phyloP scores from a whole-genome alignment of 2,113 vertebrate species.

The Phycodurus eques region DNA sequence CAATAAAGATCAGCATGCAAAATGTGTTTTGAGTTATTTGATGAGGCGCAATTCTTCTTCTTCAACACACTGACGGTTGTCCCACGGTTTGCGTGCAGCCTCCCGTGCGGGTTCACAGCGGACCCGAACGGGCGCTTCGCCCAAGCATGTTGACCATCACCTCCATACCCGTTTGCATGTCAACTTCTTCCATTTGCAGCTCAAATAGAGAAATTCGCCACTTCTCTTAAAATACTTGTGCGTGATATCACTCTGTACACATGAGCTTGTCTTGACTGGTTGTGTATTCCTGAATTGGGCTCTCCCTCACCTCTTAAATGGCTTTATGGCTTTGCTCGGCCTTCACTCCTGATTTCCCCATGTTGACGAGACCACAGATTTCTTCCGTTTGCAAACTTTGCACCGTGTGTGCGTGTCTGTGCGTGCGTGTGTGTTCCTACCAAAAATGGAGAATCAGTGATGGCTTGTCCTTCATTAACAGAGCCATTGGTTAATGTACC shows the following conservation, averaged over 20 bases:
- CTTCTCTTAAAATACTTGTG: background rate
- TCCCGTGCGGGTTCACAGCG: slow-evolving; percentile 8
- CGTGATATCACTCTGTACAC: background rate
- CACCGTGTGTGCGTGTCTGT: slow-evolving; percentile 35
- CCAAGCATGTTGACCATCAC: slow-evolving; percentile 18
- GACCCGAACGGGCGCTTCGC: slow-evolving; percentile 38
- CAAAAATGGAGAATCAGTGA: slow-evolving; percentile 54
- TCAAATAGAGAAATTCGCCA: background rate
- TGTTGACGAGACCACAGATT: slow-evolving; percentile 17
- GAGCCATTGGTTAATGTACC: slow-evolving; percentile 68
- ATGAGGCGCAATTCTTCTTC: background rate
- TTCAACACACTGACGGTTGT: slow-evolving; percentile 9
- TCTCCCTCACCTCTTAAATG: slow-evolving; percentile 29
- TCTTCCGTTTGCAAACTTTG: slow-evolving; percentile 60
- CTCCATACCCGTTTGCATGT: background rate
- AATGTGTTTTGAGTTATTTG: background rate
- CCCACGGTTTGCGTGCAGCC: slow-evolving; percentile 30
- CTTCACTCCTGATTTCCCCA: slow-evolving; percentile 35
- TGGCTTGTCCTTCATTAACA: slow-evolving; percentile 69
- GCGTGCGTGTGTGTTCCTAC: slow-evolving; percentile 20
- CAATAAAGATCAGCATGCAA: background rate
- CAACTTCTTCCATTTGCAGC: background rate
- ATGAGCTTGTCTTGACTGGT: background rate
- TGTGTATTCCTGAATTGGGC: slow-evolving; percentile 4
- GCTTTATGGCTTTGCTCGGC: slow-evolving; percentile 46